Percentiles rank a stretch among this genome's conserved stretches.
These are phyloP conservation scores for Stegostoma tigrinum DNA, from an alignment of 2,113 vertebrate species.

Conservation along the genomic window DNA sequence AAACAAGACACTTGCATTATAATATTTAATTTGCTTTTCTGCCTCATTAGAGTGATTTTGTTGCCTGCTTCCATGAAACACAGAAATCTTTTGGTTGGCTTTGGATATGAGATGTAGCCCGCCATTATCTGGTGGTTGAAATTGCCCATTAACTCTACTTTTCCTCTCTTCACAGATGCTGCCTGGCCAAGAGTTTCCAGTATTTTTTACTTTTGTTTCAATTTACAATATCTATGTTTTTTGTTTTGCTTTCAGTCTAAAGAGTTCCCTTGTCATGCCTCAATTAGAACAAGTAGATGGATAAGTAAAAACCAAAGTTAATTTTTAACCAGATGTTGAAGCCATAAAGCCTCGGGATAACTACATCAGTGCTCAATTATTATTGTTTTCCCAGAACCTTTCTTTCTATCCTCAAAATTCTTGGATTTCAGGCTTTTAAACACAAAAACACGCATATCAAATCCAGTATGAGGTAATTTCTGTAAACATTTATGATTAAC, in stretches of 20 bases:
- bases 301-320: background rate
- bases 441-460: background rate
- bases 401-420: background rate
- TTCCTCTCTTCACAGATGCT: background rate
- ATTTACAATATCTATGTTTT: background rate
- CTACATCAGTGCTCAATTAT: background rate
- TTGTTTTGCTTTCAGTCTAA: background rate
- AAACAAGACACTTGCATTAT: background rate
- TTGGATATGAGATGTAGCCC: background rate
- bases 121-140: background rate
- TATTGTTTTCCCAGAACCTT: conserved; percentile 14
- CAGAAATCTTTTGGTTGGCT: background rate
- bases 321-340: background rate
- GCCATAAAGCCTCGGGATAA: background rate
- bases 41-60: background rate
- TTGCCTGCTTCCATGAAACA: background rate
- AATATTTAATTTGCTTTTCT: background rate
- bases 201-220: background rate
- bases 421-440: background rate
- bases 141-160: background rate
- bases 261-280: background rate
- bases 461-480: background rate
- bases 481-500: conserved; percentile 12
- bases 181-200: background rate
- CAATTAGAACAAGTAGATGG: background rate